A percentile compares a stretch with the other conserved stretches of the same genome.
Evolutionary conservation across 2,797 vertebrate genomes (phyloP).

Genomic region (Notoglanidium macrostoma): DNA sequence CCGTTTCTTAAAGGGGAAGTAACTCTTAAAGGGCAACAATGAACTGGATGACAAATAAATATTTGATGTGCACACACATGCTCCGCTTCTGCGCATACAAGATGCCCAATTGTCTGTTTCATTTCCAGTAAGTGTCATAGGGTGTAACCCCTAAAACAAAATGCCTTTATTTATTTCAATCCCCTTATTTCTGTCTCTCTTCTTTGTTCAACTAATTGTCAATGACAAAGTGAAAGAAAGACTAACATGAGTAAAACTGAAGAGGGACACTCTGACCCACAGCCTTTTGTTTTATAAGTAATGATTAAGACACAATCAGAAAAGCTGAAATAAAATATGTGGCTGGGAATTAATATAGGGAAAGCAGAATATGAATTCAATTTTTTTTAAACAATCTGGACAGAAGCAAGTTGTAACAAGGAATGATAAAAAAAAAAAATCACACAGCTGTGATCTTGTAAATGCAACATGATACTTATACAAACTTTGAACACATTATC

Average conservation of each 20-base stretch:
- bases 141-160: not conserved
- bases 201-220: not conserved
- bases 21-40: not conserved
- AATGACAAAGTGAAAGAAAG: conserved; percentile 1
- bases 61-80: conserved; percentile 8
- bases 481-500: not conserved
- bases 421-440: not conserved
- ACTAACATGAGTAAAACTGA: not conserved
- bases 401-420: not conserved
- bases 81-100: not conserved
- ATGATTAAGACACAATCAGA: not conserved
- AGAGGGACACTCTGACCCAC: not conserved
- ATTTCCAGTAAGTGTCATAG: not conserved
- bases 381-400: not conserved
- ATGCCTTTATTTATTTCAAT: not conserved
- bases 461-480: not conserved
- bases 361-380: not conserved
- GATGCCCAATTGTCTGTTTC: not conserved
- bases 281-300: not conserved
- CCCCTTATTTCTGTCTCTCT: not conserved
- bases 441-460: not conserved
- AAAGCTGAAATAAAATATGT: not conserved
- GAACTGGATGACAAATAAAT: conserved; percentile 19
- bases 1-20: conserved; percentile 56
- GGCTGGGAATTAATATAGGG: not conserved